Evolutionary conservation across 2,888 invertebrate species (phyloP).

Genomic region (Geotrupes spiniger): DNA sequence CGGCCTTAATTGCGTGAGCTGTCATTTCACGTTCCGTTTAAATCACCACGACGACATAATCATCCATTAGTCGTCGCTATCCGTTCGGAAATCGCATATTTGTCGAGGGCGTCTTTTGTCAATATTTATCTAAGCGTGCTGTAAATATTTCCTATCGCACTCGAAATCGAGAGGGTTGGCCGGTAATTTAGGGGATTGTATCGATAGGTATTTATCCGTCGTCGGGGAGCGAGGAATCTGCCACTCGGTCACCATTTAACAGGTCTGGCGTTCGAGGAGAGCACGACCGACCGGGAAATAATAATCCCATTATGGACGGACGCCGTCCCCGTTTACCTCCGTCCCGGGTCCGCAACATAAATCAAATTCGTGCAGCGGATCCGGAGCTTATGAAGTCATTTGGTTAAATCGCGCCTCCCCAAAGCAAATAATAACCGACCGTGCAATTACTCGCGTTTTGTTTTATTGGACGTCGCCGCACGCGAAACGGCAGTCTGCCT

Average conservation of each 20-base stretch:
- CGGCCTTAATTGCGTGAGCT: no score
- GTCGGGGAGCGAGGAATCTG: constrained; percentile 24
- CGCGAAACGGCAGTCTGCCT: no score
- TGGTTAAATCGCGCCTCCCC: constrained; percentile 15
- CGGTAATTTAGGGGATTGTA: constrained; percentile 28
- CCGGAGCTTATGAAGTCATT: constrained; percentile 17
- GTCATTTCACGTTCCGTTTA: constrained; percentile 5
- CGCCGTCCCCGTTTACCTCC: no score
- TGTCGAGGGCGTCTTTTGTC: constrained; percentile 23
- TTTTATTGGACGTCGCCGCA: no score
- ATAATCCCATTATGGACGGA: no score
- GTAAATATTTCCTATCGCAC: constrained; percentile 29
- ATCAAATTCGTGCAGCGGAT: constrained; percentile 12
- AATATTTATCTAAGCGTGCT: constrained; percentile 31
- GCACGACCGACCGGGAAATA: no score
- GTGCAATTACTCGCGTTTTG: constrained; percentile 14
- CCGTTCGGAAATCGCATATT: no score
- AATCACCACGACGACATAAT: background rate
- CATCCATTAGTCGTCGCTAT: no score
- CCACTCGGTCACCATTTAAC: constrained; percentile 19
- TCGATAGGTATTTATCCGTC: constrained; percentile 10
- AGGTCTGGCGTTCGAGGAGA: background rate
- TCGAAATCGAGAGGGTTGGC: constrained; percentile 28
- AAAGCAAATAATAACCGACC: constrained; percentile 16
- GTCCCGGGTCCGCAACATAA: constrained; percentile 3